Percentiles rank a stretch among this genome's conserved stretches.
Evolutionary conservation across 2,888 invertebrate species (phyloP).

Genomic region (Diplolepis rosae): DNA sequence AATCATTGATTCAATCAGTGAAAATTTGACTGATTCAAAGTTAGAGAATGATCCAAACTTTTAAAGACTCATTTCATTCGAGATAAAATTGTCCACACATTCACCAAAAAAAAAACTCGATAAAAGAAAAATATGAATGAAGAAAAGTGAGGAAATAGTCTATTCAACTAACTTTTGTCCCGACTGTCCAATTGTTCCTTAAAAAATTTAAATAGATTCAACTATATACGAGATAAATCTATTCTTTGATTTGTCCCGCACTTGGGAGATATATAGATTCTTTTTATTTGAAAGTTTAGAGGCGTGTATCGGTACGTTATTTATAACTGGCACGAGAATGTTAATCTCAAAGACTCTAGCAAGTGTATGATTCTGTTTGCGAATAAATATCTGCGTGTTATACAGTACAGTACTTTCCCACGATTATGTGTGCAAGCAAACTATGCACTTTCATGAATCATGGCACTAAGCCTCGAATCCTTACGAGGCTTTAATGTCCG

Average conservation of each 20-base stretch:
- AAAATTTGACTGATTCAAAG: no score
- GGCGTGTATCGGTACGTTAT: neutral
- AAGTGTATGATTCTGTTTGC: conserved; percentile 39
- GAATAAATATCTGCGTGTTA: conserved; percentile 49
- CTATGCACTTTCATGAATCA: conserved; percentile 39
- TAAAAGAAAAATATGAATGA: no score
- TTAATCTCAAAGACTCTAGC: neutral
- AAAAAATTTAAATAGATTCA: neutral
- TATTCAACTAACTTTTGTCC: no score
- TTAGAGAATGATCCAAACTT: no score
- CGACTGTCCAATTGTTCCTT: no score
- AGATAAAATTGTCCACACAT: no score
- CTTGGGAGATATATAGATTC: neutral
- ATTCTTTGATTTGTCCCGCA: neutral
- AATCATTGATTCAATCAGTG: no score
- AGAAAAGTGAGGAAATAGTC: no score
- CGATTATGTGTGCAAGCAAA: conserved; percentile 40
- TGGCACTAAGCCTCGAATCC: conserved; percentile 9
- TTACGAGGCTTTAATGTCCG: neutral
- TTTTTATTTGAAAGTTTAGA: neutral
- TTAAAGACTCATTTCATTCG: no score
- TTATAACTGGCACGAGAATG: neutral
- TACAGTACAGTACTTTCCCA: conserved; percentile 53
- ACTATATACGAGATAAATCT: neutral
- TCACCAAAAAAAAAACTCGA: no score